A percentile compares a stretch with the other conserved stretches of the same genome.
Conservation (phyloP, 2,113 vertebrate genomes). For the Crotalus viridis region DNA sequence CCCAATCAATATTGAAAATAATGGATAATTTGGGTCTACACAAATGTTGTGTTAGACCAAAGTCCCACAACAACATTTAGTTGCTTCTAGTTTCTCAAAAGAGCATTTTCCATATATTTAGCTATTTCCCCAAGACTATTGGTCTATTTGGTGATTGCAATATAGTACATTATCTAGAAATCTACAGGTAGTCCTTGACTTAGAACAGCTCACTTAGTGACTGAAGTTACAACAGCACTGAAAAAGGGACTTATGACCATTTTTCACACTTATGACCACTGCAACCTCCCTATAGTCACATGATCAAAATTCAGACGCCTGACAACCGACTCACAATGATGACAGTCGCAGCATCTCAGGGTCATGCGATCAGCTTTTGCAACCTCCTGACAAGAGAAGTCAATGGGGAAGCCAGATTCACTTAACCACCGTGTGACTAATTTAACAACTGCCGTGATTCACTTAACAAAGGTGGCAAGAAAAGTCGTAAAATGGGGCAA, state of each 20-base stretch:
- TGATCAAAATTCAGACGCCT: not conserved
- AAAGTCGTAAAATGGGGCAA: not conserved
- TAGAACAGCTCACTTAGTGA: not conserved
- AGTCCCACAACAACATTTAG: not conserved
- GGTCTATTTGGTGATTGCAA: not conserved
- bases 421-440: no score
- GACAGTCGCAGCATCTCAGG: not conserved
- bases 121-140: not conserved
- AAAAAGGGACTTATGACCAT: not conserved
- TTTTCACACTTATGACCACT: not conserved
- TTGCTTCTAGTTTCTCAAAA: not conserved
- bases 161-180: not conserved
- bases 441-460: no score
- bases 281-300: not conserved
- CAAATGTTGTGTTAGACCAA: not conserved
- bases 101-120: not conserved
- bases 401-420: not conserved
- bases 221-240: not conserved
- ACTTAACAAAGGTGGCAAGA: not conserved
- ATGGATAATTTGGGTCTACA: not conserved
- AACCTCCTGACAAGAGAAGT: not conserved
- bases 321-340: not conserved
- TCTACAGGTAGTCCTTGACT: not conserved
- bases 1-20: not conserved
- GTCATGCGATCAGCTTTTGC: not conserved